A percentile compares a stretch with the other conserved stretches of the same genome.
Evolutionary conservation across 1,140 invertebrate species (phyloP).

Genomic region (Drosophila yakuba): DNA sequence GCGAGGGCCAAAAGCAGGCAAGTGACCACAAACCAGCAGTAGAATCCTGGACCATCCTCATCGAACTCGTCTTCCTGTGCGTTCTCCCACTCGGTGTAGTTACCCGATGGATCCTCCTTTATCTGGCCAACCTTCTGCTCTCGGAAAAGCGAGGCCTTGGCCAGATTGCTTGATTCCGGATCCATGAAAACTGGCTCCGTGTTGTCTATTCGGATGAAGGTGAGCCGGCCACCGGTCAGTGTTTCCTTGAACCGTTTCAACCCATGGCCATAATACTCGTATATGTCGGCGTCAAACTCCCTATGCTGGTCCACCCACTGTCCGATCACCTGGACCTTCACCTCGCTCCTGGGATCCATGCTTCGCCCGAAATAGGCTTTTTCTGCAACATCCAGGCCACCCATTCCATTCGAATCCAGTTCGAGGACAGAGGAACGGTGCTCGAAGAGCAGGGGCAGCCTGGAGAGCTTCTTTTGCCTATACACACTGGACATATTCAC

Average conservation of each 20-base stretch:
- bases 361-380: constrained; percentile 73
- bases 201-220: constrained; percentile 67
- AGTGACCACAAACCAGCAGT: constrained; percentile 72
- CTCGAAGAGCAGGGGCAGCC: constrained; percentile 70
- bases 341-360: constrained; percentile 72
- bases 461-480: constrained; percentile 22
- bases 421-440: constrained; percentile 70
- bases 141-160: constrained; percentile 55
- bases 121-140: constrained; percentile 35
- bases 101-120: constrained; percentile 24
- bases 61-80: constrained; percentile 24
- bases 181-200: constrained; percentile 74
- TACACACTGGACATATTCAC: constrained; percentile 64
- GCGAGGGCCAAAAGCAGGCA: constrained; percentile 59
- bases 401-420: constrained; percentile 62
- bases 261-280: constrained; percentile 73
- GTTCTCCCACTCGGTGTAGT: constrained; percentile 55
- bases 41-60: constrained; percentile 39
- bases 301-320: constrained; percentile 78
- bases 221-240: constrained; percentile 43
- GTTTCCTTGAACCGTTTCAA: constrained; percentile 53
- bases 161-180: constrained; percentile 66
- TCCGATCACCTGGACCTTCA: constrained; percentile 72
- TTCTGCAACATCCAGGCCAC: constrained; percentile 66
- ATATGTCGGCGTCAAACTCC: constrained; percentile 71